Evolutionary conservation across 2,113 vertebrate species (phyloP), one percentile per base, ranked within the genome.

Genomic region (Isurus oxyrinchus): DNA sequence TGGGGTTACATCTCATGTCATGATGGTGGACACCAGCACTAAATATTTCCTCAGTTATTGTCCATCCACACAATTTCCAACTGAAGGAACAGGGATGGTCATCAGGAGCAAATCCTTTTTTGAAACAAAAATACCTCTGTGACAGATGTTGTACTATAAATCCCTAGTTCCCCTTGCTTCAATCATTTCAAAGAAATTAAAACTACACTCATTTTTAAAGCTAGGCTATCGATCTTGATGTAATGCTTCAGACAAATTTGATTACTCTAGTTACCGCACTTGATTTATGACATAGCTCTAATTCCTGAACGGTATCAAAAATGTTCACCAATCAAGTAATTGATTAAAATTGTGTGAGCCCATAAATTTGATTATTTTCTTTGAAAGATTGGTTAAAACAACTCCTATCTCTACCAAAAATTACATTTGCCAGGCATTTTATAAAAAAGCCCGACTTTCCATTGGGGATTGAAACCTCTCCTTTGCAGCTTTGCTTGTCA

Each of bases 161-260:
- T 90, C 53, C 87, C 53, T 11, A 55, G 23, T 94, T 63, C n/a
- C 35, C 35, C 6, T 40, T 40, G 66, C 66, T 63, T 66, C 90
- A 94, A n/a, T 40, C 14, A 94, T 94, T 94, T 40, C 61, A 94
- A 94, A 23, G 35, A 40, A 21, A 21, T 84, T 40, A 66, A 49
- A 35, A 16, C 35, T 7, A 63, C 35, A 19, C 59, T 10, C 61
- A 23, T 19, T 23, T 63, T 40, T 94, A 40, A 66, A 94, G 90
- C 16, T 63, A 40, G 61, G 2, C 23, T 16, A n/a, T 63, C 61
- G 59, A n/a, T 63, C 88, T 93, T 66, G 90, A 94, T 7, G 16
- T n/a, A 94, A 93, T 93, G 90, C 11, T 94, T 66, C 90, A 63
- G n/a, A 94, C 59, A 94, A 63, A 94, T 94, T 94, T 94, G 90